A percentile compares a stretch with the other conserved stretches of the same genome.
Conservation (phyloP, 1,140 invertebrate genomes). For the Drosophila repleta region DNA sequence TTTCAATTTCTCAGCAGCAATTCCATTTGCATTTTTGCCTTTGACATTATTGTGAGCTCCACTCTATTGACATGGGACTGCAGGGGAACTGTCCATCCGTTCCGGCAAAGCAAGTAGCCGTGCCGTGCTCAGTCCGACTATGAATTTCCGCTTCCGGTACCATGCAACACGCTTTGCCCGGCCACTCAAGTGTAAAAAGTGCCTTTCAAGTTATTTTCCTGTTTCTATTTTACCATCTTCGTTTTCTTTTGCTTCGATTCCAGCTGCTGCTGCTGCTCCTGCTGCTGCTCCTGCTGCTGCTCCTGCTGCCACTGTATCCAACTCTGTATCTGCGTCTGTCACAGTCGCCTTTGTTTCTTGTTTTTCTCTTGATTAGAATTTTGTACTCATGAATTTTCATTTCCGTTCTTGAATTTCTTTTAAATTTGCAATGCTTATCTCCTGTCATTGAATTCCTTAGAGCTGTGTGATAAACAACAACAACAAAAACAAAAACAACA, state of each 20-base stretch:
- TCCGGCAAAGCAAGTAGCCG: slow-evolving; percentile 62
- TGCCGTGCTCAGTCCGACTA: slow-evolving; percentile 56
- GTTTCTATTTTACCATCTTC: slow-evolving; percentile 60
- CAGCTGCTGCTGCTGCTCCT: background rate
- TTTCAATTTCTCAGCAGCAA: slow-evolving; percentile 65
- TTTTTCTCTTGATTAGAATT: slow-evolving; percentile 70
- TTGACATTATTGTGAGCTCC: slow-evolving; percentile 45
- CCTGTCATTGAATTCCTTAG: slow-evolving; percentile 39
- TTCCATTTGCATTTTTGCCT: slow-evolving; percentile 67
- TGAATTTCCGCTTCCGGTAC: slow-evolving; percentile 73
- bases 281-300: background rate
- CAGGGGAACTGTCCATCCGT: slow-evolving; percentile 40
- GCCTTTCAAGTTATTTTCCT: slow-evolving; percentile 76
- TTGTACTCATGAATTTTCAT: slow-evolving; percentile 76
- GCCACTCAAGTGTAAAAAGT: slow-evolving; percentile 73
- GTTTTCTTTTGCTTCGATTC: slow-evolving; percentile 20
- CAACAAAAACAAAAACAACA: background rate
- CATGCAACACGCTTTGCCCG: slow-evolving; percentile 63
- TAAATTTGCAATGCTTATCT: slow-evolving; percentile 36
- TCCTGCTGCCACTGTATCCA: slow-evolving; percentile 7
- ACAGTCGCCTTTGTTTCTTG: slow-evolving; percentile 51
- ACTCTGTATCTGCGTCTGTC: slow-evolving; percentile 4
- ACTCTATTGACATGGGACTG: slow-evolving; percentile 66
- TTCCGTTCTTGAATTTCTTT: slow-evolving; percentile 65
- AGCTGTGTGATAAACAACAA: slow-evolving; percentile 33